These are phyloP conservation scores for Neodon shergylaensis DNA, from an alignment of 2,113 vertebrate genomes.

Conservation along the genomic window DNA sequence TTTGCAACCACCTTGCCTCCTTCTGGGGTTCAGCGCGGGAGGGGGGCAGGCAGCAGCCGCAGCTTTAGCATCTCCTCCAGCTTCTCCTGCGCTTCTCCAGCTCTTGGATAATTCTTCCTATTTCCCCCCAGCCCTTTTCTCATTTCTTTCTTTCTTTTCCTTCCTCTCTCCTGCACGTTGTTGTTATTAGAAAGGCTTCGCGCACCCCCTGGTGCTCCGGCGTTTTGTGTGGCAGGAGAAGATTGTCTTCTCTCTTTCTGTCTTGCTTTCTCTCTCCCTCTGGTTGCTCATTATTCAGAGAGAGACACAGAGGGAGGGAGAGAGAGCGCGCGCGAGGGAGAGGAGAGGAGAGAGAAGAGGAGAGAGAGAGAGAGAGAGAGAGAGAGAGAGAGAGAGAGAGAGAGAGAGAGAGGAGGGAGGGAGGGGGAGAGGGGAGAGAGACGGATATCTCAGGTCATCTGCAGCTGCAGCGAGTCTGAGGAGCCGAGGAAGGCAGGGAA, in stretches of 20 bases:
- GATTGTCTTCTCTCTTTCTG: conserved; percentile 96
- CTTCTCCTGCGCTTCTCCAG: conserved; percentile 81
- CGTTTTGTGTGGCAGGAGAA: conserved; percentile 94
- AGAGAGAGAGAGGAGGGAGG: conserved; percentile 85
- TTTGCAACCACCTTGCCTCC: conserved; percentile 87
- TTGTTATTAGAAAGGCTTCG: conserved; percentile 93
- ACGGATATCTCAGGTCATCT: conserved; percentile 99
- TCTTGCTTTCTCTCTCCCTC: conserved; percentile 94
- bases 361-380: conserved; percentile 83
- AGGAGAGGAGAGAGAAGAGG: conserved; percentile 91
- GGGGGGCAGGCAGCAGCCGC: conserved; percentile 61
- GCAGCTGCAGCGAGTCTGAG: conserved; percentile 94
- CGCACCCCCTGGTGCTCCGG: conserved; percentile 99
- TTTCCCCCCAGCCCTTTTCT: conserved; percentile 71
- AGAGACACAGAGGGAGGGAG: conserved; percentile 93
- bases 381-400: conserved; percentile 88
- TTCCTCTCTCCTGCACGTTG: conserved; percentile 84
- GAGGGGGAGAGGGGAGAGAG: conserved; percentile 92
- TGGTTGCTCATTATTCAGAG: conserved; percentile 99
- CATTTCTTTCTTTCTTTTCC: conserved; percentile 79
- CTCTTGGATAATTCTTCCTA: conserved; percentile 67
- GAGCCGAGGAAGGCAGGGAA: conserved; percentile 94
- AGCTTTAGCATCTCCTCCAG: conserved; percentile 85
- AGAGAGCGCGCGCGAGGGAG: conserved; percentile 86
- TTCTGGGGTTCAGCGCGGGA: conserved; percentile 78